phyloP scores from a whole-genome alignment of 2,113 vertebrate genomes.

The Clupea harengus region DNA sequence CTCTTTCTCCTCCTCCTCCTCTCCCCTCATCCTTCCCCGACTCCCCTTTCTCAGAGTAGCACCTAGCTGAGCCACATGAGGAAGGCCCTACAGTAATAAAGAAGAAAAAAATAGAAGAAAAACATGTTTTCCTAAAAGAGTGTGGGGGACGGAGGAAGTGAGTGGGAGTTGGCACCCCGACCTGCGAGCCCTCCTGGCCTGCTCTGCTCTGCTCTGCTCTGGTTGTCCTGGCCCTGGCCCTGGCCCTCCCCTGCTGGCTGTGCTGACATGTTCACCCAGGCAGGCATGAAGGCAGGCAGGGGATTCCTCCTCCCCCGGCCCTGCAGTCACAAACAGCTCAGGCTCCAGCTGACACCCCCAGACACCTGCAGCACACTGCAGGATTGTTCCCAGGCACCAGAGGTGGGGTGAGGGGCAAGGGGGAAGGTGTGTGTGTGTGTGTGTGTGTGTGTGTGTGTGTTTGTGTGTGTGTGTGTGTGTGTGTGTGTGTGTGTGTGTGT shows the following conservation, averaged over 20 bases:
- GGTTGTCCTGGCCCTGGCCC: too few species aligned
- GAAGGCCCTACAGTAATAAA: too few species aligned
- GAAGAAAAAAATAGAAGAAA: too few species aligned
- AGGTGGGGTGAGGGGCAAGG: slow-evolving; percentile 11
- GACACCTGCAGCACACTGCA: slow-evolving; percentile 78
- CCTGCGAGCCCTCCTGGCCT: not conserved
- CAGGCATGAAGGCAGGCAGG: slow-evolving; percentile 27
- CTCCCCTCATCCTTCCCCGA: too few species aligned
- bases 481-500: not conserved
- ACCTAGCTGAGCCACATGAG: too few species aligned
- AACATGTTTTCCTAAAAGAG: too few species aligned
- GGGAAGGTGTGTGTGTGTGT: slow-evolving; percentile 16
- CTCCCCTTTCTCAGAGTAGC: too few species aligned
- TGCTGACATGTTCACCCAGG: slow-evolving; percentile 31
- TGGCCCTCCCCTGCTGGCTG: too few species aligned
- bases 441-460: not conserved
- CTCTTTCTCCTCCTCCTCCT: too few species aligned
- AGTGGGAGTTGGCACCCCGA: too few species aligned
- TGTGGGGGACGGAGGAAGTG: too few species aligned
- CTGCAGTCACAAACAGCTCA: slow-evolving; percentile 66
- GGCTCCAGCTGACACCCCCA: slow-evolving; percentile 71
- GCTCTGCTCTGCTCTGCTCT: not conserved
- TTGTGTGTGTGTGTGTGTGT: not conserved
- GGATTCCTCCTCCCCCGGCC: slow-evolving; percentile 66
- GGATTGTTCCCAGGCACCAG: slow-evolving; percentile 72